Evolutionary conservation across 2,888 invertebrate genomes (phyloP).

Genomic region (Eutolmus rufibarbis): DNA sequence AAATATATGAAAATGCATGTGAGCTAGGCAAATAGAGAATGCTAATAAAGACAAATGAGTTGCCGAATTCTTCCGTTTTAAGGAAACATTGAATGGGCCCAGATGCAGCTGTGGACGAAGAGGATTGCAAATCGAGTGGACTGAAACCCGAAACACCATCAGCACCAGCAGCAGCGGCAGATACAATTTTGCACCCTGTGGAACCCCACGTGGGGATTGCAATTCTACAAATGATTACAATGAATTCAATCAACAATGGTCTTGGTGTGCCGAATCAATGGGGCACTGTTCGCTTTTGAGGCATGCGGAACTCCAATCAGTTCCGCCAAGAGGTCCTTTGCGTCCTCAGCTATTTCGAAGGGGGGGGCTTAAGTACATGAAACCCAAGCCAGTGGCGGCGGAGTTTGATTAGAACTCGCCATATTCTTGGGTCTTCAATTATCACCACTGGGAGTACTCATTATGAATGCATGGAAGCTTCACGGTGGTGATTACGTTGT

Average conservation of each 20-base stretch:
- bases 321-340: neutral
- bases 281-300: neutral
- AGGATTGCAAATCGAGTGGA: neutral
- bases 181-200: neutral
- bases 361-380: neutral
- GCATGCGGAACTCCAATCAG: neutral
- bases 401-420: neutral
- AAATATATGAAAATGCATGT: neutral
- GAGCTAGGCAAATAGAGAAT: neutral
- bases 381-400: neutral
- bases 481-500: neutral
- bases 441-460: neutral
- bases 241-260: neutral
- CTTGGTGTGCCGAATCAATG: neutral
- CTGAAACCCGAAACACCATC: neutral
- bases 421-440: neutral
- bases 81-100: neutral
- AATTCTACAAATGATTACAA: neutral
- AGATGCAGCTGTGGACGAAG: neutral
- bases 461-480: neutral
- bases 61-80: neutral
- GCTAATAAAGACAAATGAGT: neutral
- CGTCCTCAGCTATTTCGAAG: neutral
- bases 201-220: neutral
- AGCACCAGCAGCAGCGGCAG: neutral